phyloP scores from a whole-genome alignment of 1,140 invertebrate species.

The Bombus terrestris region DNA sequence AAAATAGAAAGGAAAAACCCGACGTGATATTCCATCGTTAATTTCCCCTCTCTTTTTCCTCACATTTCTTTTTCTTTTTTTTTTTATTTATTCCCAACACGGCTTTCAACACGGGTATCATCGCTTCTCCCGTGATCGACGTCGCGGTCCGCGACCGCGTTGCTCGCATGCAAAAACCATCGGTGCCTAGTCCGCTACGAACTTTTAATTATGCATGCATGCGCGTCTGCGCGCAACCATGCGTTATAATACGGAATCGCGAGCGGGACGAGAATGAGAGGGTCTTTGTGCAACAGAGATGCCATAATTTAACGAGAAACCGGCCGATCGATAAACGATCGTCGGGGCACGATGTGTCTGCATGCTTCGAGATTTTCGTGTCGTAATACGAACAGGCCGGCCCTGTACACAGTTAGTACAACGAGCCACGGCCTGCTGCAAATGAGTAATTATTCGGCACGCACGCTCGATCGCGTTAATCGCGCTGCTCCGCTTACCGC shows the following conservation, averaged over 20 bases:
- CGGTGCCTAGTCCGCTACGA: slow-evolving; percentile 14
- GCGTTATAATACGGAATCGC: slow-evolving; percentile 43
- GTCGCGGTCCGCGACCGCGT: not conserved
- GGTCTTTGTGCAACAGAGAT: not conserved
- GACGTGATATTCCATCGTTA: not conserved
- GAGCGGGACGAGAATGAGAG: not conserved
- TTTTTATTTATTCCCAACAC: slow-evolving; percentile 11
- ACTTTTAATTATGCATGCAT: slow-evolving; percentile 64
- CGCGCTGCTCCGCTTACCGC: slow-evolving; percentile 41
- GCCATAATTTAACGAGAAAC: slow-evolving; percentile 43
- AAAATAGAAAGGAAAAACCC: too few relatives aligned
- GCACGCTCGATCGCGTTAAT: slow-evolving; percentile 73
- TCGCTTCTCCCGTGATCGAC: slow-evolving; percentile 16
- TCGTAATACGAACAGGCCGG: slow-evolving; percentile 46
- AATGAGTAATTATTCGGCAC: slow-evolving; percentile 72
- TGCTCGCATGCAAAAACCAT: slow-evolving; percentile 36
- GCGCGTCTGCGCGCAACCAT: slow-evolving; percentile 28
- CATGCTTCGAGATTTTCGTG: slow-evolving; percentile 53
- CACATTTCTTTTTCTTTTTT: too few relatives aligned
- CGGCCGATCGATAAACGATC: slow-evolving; percentile 60
- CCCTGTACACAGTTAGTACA: not conserved
- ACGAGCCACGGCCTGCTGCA: slow-evolving; percentile 41
- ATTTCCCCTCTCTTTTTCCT: not conserved
- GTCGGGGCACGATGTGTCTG: not conserved
- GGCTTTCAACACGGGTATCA: slow-evolving; percentile 27